Conservation (phyloP, 2,797 vertebrate species). For the Chaunax sp. region DNA sequence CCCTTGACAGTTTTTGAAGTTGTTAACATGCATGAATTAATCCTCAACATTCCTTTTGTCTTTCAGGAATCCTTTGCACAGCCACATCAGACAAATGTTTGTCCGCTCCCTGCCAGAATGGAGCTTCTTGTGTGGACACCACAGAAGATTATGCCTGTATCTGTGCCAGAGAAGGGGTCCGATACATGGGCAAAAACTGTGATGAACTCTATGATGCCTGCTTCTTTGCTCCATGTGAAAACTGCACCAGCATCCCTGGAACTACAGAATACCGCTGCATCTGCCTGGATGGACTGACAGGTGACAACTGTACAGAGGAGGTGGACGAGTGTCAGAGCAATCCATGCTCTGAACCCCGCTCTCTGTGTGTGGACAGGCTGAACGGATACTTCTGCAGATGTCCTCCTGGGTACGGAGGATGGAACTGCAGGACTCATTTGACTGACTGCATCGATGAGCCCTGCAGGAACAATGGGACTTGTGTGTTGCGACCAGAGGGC, state of each 20-base stretch:
- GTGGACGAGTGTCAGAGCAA: slow-evolving; percentile 81
- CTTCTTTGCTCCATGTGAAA: slow-evolving; percentile 71
- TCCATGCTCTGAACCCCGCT: slow-evolving; percentile 79
- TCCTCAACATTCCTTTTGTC: background rate
- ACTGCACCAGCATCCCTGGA: slow-evolving; percentile 78
- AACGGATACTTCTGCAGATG: slow-evolving; percentile 85
- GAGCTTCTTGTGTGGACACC: slow-evolving; percentile 85
- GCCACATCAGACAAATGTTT: slow-evolving; percentile 81
- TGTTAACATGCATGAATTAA: background rate
- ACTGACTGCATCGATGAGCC: slow-evolving; percentile 83
- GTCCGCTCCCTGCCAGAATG: slow-evolving; percentile 86
- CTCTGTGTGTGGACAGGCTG: slow-evolving; percentile 78
- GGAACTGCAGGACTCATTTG: slow-evolving; percentile 77
- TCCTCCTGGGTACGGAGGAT: slow-evolving; percentile 70
- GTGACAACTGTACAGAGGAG: slow-evolving; percentile 74
- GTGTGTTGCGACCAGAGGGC: slow-evolving; percentile 65
- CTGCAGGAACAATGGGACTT: slow-evolving; percentile 86
- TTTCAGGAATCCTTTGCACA: slow-evolving; percentile 83
- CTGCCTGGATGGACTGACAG: slow-evolving; percentile 78
- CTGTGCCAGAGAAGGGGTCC: slow-evolving; percentile 79
- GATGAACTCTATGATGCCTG: slow-evolving; percentile 86
- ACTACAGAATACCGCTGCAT: slow-evolving; percentile 77
- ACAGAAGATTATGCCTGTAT: slow-evolving; percentile 85
- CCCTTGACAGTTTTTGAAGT: no score
- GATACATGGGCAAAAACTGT: slow-evolving; percentile 85